phyloP scores from a whole-genome alignment of 2,888 invertebrate genomes.

The Anarsia innoxiella region DNA sequence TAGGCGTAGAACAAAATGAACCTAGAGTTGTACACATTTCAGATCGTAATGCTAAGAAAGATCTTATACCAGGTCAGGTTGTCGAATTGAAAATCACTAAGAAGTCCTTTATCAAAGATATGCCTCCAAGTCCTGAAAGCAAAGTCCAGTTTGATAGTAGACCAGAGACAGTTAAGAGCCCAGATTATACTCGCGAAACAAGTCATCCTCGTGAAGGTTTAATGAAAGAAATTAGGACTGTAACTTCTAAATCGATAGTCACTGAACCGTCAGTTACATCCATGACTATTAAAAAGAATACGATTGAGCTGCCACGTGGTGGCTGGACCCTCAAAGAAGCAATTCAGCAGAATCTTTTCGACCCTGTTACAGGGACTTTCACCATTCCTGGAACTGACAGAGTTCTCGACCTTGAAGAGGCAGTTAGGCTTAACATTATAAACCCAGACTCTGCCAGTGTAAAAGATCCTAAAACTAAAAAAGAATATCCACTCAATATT shows the following conservation, averaged over 20 bases:
- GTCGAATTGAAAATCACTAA: constrained; percentile 71
- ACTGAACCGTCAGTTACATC: constrained; percentile 68
- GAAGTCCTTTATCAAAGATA: constrained; percentile 66
- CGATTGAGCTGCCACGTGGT: constrained; percentile 86
- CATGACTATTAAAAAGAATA: constrained; percentile 77
- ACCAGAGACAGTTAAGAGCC: constrained; percentile 76
- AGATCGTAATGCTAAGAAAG: constrained; percentile 52
- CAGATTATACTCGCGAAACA: constrained; percentile 54
- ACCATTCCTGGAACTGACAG: constrained; percentile 91
- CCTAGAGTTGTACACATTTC: constrained; percentile 54
- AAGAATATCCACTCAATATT: constrained; percentile 79
- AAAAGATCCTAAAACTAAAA: constrained; percentile 83
- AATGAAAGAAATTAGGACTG: constrained; percentile 49
- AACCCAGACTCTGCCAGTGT: constrained; percentile 89
- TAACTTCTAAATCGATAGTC: constrained; percentile 54
- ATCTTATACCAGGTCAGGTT: constrained; percentile 61
- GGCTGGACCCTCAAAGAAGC: constrained; percentile 91
- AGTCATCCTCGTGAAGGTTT: constrained; percentile 35
- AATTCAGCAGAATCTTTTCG: constrained; percentile 86
- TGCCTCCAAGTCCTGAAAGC: constrained; percentile 61
- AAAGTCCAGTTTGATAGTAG: constrained; percentile 66
- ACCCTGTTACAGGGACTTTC: constrained; percentile 88
- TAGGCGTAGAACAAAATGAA: constrained; percentile 77
- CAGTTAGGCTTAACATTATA: constrained; percentile 88
- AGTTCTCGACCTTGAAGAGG: constrained; percentile 89